Evolutionary conservation across 2,113 vertebrate genomes (phyloP).

Genomic region (Eubucco bourcierii): DNA sequence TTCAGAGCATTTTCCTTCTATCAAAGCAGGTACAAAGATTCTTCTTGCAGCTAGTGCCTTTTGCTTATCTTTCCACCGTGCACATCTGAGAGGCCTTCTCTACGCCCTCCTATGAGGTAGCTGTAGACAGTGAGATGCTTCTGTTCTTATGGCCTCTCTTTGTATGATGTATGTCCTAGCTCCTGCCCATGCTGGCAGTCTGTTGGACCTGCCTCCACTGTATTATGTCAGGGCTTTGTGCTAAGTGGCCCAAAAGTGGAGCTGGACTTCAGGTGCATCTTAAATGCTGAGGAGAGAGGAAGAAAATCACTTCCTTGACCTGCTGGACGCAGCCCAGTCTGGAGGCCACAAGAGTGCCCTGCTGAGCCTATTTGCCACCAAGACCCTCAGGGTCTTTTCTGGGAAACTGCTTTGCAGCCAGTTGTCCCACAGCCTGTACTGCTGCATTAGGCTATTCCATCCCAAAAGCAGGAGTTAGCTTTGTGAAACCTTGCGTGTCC

Average conservation of each 20-base stretch:
- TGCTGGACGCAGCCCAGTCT: neutral
- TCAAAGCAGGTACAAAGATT: fast-evolving
- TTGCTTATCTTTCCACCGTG: too few relatives aligned
- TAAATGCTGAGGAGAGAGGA: neutral
- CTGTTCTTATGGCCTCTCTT: neutral
- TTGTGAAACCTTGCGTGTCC: neutral
- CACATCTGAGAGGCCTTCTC: neutral
- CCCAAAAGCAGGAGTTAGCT: neutral
- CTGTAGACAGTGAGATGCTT: neutral
- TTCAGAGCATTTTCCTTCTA: neutral
- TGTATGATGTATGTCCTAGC: fast-evolving
- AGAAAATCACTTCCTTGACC: too few relatives aligned
- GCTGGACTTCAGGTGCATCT: neutral
- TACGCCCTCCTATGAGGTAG: neutral
- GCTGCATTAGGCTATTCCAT: neutral
- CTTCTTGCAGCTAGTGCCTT: neutral
- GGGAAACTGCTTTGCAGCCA: neutral
- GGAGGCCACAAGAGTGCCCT: neutral
- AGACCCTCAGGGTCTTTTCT: neutral
- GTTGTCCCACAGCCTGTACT: neutral
- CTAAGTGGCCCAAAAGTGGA: neutral
- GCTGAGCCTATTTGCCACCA: neutral
- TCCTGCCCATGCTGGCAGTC: neutral
- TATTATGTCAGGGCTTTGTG: neutral
- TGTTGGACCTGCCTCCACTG: fast-evolving